Conservation (phyloP, 2,113 vertebrate species). For the Struthidea cinerea region DNA sequence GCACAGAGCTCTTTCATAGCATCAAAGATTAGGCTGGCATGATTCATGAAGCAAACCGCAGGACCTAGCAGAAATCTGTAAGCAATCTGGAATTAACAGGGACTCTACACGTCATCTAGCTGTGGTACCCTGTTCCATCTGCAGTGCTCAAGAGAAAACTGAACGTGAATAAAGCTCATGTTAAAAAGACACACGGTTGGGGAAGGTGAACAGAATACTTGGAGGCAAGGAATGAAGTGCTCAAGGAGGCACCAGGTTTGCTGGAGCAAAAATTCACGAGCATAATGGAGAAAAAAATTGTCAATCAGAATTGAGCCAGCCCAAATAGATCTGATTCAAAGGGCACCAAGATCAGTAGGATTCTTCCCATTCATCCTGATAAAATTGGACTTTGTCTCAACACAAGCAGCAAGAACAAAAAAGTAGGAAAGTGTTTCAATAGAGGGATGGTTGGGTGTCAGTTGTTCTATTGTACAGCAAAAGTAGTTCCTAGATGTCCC, state of each 20-base stretch:
- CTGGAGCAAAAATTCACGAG: neutral
- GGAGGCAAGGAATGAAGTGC: neutral
- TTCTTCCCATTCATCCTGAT: neutral
- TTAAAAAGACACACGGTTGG: neutral
- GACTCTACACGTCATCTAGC: neutral
- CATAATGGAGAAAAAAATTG: neutral
- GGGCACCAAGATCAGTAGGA: neutral
- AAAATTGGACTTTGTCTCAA: neutral
- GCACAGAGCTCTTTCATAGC: neutral
- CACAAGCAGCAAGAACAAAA: neutral
- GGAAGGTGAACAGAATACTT: neutral
- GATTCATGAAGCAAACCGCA: neutral
- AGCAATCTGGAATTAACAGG: slow-evolving; percentile 7
- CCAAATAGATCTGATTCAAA: neutral
- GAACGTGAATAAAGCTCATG: neutral
- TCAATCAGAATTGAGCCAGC: neutral
- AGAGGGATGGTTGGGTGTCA: neutral
- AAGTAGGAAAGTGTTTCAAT: neutral
- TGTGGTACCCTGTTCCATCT: neutral
- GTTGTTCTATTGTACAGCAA: neutral
- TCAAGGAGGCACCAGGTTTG: neutral
- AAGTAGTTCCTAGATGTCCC: neutral
- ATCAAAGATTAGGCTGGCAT: neutral
- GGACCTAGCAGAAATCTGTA: slow-evolving; percentile 1
- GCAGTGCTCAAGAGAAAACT: neutral